phyloP scores from a whole-genome alignment of 2,797 vertebrate genomes.

The Fistularia tabacaria region DNA sequence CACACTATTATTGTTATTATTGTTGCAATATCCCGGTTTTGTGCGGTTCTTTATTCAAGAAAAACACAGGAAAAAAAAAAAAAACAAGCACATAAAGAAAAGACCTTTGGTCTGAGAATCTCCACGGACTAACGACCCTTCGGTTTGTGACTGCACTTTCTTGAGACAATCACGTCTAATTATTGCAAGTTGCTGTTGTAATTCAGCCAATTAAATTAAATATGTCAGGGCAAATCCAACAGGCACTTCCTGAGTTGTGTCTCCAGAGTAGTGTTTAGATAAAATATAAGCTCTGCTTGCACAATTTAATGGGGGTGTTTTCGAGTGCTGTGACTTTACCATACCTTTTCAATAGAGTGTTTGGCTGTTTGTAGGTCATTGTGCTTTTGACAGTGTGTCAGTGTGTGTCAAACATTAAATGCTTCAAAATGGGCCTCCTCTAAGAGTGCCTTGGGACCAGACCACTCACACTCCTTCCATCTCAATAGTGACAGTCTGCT shows the following conservation, averaged over 20 bases:
- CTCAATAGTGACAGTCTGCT: conserved; percentile 63
- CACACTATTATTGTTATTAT: too few species aligned
- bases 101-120: too few species aligned
- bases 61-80: too few species aligned
- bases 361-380: conserved; percentile 63
- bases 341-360: conserved; percentile 51
- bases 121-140: background rate
- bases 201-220: too few species aligned
- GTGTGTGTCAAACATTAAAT: conserved; percentile 69
- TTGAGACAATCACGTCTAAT: background rate
- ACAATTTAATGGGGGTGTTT: conserved; percentile 42
- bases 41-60: too few species aligned
- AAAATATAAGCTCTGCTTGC: background rate
- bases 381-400: conserved; percentile 66
- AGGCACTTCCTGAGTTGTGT: too few species aligned
- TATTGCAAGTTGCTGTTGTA: conserved; percentile 20
- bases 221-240: too few species aligned
- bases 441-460: conserved; percentile 60
- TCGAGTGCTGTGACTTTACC: conserved; percentile 18
- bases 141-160: too few species aligned
- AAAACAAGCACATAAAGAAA: conserved; percentile 1
- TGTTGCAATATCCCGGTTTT: too few species aligned
- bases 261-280: background rate
- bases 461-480: conserved; percentile 58
- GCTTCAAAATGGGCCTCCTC: conserved; percentile 54